Evolutionary conservation across 2,797 vertebrate genomes (phyloP).

Genomic region (Cynopterus sphinx): DNA sequence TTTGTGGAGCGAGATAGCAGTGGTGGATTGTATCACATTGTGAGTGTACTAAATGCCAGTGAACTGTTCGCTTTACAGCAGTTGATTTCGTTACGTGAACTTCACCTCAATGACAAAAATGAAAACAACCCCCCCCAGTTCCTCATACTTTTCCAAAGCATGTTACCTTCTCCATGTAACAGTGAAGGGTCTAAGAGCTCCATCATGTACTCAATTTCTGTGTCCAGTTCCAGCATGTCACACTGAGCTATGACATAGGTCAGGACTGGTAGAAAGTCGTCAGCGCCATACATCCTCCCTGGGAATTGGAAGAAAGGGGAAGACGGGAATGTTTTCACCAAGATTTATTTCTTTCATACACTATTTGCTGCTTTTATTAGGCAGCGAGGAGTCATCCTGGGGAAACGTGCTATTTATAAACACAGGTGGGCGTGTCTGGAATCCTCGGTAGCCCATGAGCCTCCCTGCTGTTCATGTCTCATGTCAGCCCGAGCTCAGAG

Average conservation of each 20-base stretch:
- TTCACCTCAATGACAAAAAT: neutral
- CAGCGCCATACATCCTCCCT: constrained; percentile 97
- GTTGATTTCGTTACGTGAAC: neutral
- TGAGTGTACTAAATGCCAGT: neutral
- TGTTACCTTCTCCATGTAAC: constrained; percentile 95
- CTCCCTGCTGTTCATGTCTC: neutral
- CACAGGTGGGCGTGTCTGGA: constrained; percentile 56
- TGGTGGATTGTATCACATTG: too few species aligned
- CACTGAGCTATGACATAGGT: constrained; percentile 97
- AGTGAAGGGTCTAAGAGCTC: constrained; percentile 95
- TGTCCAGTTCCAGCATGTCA: constrained; percentile 96
- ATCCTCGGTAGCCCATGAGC: neutral
- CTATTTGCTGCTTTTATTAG: constrained; percentile 59
- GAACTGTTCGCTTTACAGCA: neutral
- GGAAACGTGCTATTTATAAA: constrained; percentile 46
- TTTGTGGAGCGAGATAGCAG: neutral
- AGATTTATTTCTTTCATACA: neutral
- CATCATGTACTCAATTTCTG: constrained; percentile 98
- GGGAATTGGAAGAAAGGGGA: constrained; percentile 1
- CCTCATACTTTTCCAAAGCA: neutral
- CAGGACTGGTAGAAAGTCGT: constrained; percentile 97
- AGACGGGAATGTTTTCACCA: neutral
- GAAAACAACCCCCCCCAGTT: neutral
- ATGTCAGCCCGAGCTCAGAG: neutral
- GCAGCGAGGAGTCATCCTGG: neutral